Percentiles rank a stretch among this genome's conserved stretches.
Evolutionary conservation across 2,888 invertebrate genomes (phyloP).

Genomic region (Malthinus flaveolus): DNA sequence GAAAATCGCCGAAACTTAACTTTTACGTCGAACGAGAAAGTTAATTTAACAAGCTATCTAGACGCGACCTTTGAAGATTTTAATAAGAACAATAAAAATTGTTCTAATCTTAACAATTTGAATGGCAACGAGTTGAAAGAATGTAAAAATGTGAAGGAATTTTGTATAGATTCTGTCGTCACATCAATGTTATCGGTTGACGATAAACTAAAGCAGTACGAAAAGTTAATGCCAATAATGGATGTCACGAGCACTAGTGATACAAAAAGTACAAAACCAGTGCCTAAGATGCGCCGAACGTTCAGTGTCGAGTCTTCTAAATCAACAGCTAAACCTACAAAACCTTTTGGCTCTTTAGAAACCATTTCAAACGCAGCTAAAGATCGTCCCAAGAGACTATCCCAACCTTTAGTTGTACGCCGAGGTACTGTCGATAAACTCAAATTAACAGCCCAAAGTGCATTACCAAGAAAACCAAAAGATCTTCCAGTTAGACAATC

Average conservation of each 20-base stretch:
- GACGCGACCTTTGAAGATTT: no score
- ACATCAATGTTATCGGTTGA: no score
- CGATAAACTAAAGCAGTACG: slow-evolving; percentile 15
- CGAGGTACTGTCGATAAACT: slow-evolving; percentile 42
- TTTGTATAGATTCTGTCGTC: no score
- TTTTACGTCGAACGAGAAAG: no score
- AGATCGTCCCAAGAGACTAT: slow-evolving; percentile 33
- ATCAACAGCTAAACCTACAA: slow-evolving; percentile 35
- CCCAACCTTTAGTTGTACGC: slow-evolving; percentile 33
- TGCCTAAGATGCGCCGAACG: slow-evolving; percentile 42
- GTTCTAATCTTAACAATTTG: no score
- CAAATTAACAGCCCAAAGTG: slow-evolving; percentile 14
- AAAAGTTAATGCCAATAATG: slow-evolving; percentile 49
- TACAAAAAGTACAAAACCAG: slow-evolving; percentile 33
- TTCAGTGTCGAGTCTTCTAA: slow-evolving; percentile 43
- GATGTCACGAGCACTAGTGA: slow-evolving; percentile 42
- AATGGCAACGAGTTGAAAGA: no score
- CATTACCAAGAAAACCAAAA: slow-evolving; percentile 13
- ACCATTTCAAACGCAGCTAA: slow-evolving; percentile 39
- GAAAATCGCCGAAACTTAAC: no score
- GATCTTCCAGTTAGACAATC: slow-evolving; percentile 17
- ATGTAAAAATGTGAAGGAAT: no score
- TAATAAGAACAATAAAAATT: no score
- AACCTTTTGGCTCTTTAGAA: slow-evolving; percentile 41
- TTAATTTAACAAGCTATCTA: no score